Evolutionary conservation across 2,113 vertebrate species (phyloP).

Genomic region (Antigone vipio): DNA sequence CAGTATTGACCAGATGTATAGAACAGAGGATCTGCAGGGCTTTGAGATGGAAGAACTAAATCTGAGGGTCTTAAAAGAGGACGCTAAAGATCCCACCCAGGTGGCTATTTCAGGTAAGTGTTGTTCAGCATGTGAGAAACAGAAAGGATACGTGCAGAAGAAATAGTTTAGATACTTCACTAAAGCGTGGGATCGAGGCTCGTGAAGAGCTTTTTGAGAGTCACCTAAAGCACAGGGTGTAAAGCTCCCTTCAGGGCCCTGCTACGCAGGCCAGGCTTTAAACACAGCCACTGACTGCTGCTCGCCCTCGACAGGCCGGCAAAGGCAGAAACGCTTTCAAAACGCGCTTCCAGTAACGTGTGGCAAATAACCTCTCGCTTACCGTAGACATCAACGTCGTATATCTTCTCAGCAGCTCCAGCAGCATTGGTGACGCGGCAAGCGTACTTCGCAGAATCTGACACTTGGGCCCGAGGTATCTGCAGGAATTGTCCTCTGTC

Average conservation of each 20-base stretch:
- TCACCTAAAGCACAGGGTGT: neutral
- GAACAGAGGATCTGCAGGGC: neutral
- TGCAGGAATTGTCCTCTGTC: slow-evolving; percentile 90
- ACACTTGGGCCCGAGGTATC: slow-evolving; percentile 81
- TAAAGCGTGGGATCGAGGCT: neutral
- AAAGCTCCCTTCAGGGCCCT: neutral
- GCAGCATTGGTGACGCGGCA: slow-evolving; percentile 84
- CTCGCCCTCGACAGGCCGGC: neutral
- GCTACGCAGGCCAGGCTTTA: neutral
- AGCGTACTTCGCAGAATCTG: slow-evolving; percentile 83
- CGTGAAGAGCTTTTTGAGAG: neutral
- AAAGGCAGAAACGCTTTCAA: neutral
- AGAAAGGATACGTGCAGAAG: neutral
- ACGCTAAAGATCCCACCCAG: neutral
- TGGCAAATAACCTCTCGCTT: neutral
- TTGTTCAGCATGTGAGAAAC: neutral
- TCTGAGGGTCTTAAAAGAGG: neutral
- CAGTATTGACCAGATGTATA: neutral
- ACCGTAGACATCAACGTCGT: slow-evolving; percentile 88
- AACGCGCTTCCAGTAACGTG: neutral
- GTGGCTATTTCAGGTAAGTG: neutral
- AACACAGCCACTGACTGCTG: neutral
- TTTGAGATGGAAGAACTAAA: neutral
- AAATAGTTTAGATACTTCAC: neutral
- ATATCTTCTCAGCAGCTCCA: slow-evolving; percentile 84